phyloP scores from a whole-genome alignment of 2,113 vertebrate species.

The Aldabrachelys gigantea region DNA sequence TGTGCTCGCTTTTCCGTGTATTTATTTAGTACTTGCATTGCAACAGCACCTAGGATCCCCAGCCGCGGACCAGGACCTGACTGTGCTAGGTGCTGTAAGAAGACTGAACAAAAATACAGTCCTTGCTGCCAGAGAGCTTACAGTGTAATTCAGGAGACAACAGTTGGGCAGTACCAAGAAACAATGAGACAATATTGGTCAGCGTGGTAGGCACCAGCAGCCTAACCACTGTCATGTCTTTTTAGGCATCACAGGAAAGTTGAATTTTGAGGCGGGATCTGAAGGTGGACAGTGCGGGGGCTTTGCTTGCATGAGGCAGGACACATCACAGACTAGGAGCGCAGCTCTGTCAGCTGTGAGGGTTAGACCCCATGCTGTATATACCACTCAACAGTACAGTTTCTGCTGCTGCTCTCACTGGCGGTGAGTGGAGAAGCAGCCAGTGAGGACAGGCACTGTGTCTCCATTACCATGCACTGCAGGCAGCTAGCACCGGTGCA shows the following conservation, averaged over 20 bases:
- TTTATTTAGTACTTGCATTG: not conserved
- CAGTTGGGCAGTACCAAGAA: not conserved
- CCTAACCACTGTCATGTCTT: too few relatives aligned
- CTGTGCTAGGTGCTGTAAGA: not conserved
- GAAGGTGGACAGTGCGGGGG: too few relatives aligned
- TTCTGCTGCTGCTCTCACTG: not conserved
- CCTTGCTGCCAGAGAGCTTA: not conserved
- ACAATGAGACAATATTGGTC: not conserved
- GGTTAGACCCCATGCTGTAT: not conserved
- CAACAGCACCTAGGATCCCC: too few relatives aligned
- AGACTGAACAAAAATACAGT: not conserved
- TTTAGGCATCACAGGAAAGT: too few relatives aligned
- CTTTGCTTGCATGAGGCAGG: not conserved
- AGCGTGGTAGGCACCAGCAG: too few relatives aligned
- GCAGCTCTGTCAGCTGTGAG: not conserved
- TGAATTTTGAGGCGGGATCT: too few relatives aligned
- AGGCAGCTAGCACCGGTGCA: not conserved
- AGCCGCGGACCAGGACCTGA: too few relatives aligned
- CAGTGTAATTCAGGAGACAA: not conserved
- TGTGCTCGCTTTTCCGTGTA: too few relatives aligned
- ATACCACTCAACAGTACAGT: not conserved
- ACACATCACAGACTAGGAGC: not conserved
- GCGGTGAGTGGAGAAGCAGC: not conserved
- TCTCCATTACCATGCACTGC: not conserved
- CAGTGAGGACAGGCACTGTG: not conserved